Base-by-base conservation (phyloP, 2,113 vertebrate species). In the Etheostoma cragini region DNA sequence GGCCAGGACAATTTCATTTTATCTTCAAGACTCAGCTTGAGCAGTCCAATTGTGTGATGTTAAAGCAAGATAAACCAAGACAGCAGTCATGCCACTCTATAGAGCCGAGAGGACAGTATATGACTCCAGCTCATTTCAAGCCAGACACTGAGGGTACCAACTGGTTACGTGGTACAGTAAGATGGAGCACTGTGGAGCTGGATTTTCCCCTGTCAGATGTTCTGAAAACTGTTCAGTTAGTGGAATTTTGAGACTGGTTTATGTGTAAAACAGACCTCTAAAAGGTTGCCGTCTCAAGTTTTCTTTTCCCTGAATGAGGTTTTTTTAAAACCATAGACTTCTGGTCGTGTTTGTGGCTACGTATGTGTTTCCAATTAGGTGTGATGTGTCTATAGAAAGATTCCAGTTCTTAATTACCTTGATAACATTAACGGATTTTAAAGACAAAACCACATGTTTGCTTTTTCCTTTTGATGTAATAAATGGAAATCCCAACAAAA, bases 361-460 rank as follows among this genome's bases (percentile, higher is more conserved):
- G 47, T 81, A 46, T 71, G 67, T 71, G 75, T 71, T 85, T 89
- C 56, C 12, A 73, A 56, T 85, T 57, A 63, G 56, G 17, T 26
- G 46, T 4, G 22, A 65, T 66, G 24, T 53, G 54, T 62, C 68
- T 50, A 38, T 0, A 0, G 58, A 33, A 58, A 61, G 38, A 79
- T 87, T 86, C 72, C 68, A 65, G 62, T n/a, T 69, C 87, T 84
- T 69, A 80, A 76, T 85, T 73, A 67, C 63, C 17, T 61, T 69
- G 30, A 76, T 71, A 74, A 80, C 52, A 33, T 58, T 17, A 70
- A 81, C 15, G 16, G 24, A 47, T 30, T 82, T 72, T 64, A 72
- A 65, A 83, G 65, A 77, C 0, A 2, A 30, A 67, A 17, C 63
- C 64, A 60, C 26, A 63, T 68, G 53, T 78, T 73, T 82, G 38